Evolutionary conservation across 2,113 vertebrate genomes (phyloP), one percentile per base, ranked within the genome.

Genomic region (Leucosticte australis): DNA sequence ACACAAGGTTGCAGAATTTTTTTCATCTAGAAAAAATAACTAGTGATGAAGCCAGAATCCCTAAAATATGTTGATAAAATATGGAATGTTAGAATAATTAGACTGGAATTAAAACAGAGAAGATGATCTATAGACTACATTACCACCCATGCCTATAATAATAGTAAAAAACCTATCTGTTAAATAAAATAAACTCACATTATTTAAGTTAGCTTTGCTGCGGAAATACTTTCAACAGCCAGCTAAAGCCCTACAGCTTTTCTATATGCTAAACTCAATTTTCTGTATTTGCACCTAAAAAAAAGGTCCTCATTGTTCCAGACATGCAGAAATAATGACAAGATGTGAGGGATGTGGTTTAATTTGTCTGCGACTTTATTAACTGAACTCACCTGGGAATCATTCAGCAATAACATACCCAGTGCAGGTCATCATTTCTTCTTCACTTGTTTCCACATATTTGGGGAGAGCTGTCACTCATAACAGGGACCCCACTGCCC

Each of bases 311-410:
- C 57, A 13, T 85, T 93, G 75, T 87, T 92, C 94, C 81, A 82
- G 89, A 87, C 86, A 95, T 50, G 74, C 89, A 97, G 95, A 95
- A 95, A 84, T 94, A 91, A 96, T 53, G 92, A 79, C 87, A 91
- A 95, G 77, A 95, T 84, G 69, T 68, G 89, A 96, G 87, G 53
- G 77, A 95, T 89, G 83, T 82, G 69, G 77, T 97, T 96, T 97
- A 92, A 97, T 95, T 97, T 96, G 87, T 82, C 95, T 79, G 65
- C 0, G 92, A 95, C 83, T 97, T 97, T 96, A 95, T 97, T 97
- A 95, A 95, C 91, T 89, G 91, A 92, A 94, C 52, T 92, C 94
- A 95, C 81, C 74, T 92, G 96, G 95, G 96, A 97, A 97, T 96
- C 74, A 91, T 94, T 94, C 89, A 94, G 94, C 95, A 97, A 95